Percentiles rank a stretch among this genome's conserved stretches.
phyloP scores from a whole-genome alignment of 2,797 vertebrate species.

The Buceros bicornis region DNA sequence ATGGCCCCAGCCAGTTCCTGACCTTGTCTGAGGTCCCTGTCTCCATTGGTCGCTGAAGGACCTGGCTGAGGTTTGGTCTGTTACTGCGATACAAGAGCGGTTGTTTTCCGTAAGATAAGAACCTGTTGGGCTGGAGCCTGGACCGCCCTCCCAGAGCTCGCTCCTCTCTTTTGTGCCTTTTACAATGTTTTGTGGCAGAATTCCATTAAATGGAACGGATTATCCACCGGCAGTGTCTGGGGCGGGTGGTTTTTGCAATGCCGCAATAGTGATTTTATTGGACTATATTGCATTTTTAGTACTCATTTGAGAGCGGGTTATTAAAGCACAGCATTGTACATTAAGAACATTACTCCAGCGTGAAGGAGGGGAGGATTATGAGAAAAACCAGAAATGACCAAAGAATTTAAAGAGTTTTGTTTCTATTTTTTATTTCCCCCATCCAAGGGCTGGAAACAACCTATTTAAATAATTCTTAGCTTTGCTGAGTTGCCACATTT shows the following conservation, averaged over 20 bases:
- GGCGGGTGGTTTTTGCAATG: background rate
- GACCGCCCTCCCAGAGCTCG: too few relatives aligned
- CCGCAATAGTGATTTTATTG: constrained; percentile 7
- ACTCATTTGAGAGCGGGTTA: background rate
- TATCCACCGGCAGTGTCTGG: background rate
- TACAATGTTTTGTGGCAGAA: background rate
- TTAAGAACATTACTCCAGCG: background rate
- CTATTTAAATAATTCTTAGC: background rate
- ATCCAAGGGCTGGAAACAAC: background rate
- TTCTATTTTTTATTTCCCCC: background rate
- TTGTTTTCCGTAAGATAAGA: too few relatives aligned
- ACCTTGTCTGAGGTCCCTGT: too few relatives aligned
- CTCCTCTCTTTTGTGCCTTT: background rate
- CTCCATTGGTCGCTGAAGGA: background rate
- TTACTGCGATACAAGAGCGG: fast-evolving
- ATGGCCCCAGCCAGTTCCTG: too few relatives aligned
- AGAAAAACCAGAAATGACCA: background rate
- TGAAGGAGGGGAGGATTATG: constrained; percentile 9
- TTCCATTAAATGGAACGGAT: background rate
- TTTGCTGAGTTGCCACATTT: background rate
- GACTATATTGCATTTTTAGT: constrained; percentile 56
- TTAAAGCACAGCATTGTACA: constrained; percentile 24
- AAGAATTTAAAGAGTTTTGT: background rate
- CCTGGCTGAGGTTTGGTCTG: background rate
- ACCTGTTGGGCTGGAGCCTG: too few relatives aligned